phyloP scores from a whole-genome alignment of 2,797 vertebrate genomes.

The Novumbra hubbsi region DNA sequence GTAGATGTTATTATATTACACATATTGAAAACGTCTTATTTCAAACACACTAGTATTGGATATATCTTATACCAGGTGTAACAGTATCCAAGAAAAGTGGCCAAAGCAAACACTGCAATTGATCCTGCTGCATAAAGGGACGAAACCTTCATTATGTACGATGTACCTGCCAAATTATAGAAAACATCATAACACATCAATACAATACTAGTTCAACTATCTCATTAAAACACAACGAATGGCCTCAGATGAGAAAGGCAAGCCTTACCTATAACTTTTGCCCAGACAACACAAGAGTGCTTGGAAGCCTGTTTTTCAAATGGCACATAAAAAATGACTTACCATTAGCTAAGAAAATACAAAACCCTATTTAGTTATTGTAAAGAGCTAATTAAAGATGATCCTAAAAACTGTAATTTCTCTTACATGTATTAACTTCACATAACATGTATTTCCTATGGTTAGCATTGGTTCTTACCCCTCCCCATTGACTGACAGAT shows the following conservation, averaged over 20 bases:
- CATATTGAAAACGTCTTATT: not conserved
- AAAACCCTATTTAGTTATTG: not conserved
- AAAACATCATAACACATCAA: not conserved
- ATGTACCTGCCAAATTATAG: conserved; percentile 55
- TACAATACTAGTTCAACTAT: not conserved
- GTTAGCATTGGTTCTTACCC: conserved; percentile 66
- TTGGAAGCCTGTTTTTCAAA: conserved; percentile 58
- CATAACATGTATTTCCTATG: not conserved
- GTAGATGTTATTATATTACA: not conserved
- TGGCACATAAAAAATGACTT: conserved; percentile 9
- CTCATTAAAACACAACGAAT: not conserved
- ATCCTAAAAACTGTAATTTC: not conserved
- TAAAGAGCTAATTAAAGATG: not conserved
- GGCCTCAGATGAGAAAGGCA: not conserved
- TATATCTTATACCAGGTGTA: conserved; percentile 56
- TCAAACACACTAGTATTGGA: not conserved
- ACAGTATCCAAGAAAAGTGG: conserved; percentile 49
- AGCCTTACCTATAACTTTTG: conserved; percentile 69
- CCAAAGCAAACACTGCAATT: conserved; percentile 52
- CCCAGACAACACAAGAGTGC: conserved; percentile 75
- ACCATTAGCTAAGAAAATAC: not conserved
- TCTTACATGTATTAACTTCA: not conserved
- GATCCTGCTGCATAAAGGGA: conserved; percentile 52
- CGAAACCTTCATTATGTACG: conserved; percentile 59
- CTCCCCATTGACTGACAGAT: conserved; percentile 85